Evolutionary conservation across 2,888 invertebrate genomes (phyloP), one percentile per base, ranked within the genome.

Genomic region (Willowsia nigromaculata): DNA sequence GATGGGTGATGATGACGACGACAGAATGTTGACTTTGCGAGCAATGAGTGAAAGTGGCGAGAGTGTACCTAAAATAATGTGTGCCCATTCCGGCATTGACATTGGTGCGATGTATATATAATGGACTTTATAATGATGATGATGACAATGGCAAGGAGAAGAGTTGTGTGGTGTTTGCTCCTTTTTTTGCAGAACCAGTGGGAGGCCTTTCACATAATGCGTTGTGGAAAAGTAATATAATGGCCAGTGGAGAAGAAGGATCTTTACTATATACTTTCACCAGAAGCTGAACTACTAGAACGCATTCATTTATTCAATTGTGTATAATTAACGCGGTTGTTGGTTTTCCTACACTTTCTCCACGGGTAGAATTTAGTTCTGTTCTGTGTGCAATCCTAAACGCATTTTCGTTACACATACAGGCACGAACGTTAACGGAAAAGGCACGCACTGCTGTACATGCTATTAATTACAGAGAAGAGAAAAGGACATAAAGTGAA

Each of bases 71-170:
- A 9, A 37, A 37, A 37, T 37, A 53, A 53, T 62, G 7, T 25
- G 59, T 62, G 59, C 11, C 13, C 59, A 15, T 2, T 62, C 11
- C 62, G 43, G 81, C 81, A 81, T 81, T 81, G 81, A 81, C 62
- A 81, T 81, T 81, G 81, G 27, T 22, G 25, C 22, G 22, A 7
- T 18, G 11, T 5, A 13, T 37, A 18, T 37, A 37, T 37, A 37
- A 37, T 37, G 37, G 37, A 37, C 5, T 37, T 37, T 37, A 9
- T 37, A 50, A n/a, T n/a, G 15, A 50, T 50, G 15, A 30, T 27
- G 5, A 62, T 62, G 53, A 22, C 27, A 62, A 62, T 27, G 2
- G 27, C 13, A 62, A 27, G 25, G 27, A 3, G 15, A 40, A 71
- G 37, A 71, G 18, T 7, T 37, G 27, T 62, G 27, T 62, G 30